Evolutionary conservation across 2,888 invertebrate genomes (phyloP).

Genomic region (Caenorhabditis sp.): DNA sequence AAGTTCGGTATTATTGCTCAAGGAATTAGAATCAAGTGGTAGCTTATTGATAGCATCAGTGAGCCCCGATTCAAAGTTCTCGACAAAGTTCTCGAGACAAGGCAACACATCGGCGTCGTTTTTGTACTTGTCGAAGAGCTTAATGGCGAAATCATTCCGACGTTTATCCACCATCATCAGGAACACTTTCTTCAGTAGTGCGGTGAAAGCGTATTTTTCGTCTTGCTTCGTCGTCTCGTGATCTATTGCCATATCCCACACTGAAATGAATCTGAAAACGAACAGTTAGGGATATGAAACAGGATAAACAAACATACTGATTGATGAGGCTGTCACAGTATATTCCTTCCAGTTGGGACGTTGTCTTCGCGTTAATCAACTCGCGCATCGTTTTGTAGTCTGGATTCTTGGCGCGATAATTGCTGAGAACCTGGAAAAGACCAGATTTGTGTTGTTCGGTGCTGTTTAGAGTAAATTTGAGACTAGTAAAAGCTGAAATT

Average conservation of each 20-base stretch:
- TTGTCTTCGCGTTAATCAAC: constrained; percentile 26
- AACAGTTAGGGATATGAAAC: background rate
- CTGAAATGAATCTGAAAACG: constrained; percentile 36
- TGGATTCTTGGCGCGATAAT: constrained; percentile 58
- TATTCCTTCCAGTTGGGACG: constrained; percentile 40
- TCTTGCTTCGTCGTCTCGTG: constrained; percentile 8
- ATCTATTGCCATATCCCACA: constrained; percentile 53
- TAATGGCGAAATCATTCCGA: constrained; percentile 34
- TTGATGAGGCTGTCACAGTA: constrained; percentile 39
- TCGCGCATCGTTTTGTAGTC: constrained; percentile 60
- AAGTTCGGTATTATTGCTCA: constrained; percentile 28
- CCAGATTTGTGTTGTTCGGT: constrained; percentile 25
- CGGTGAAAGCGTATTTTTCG: constrained; percentile 40
- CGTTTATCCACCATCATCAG: constrained; percentile 42
- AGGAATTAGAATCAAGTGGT: constrained; percentile 33
- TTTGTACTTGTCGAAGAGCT: constrained; percentile 43
- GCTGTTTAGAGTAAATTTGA: constrained; percentile 2
- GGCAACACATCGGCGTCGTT: constrained; percentile 34
- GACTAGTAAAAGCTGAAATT: constrained; percentile 42
- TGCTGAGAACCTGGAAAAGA: constrained; percentile 53
- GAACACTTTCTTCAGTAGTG: constrained; percentile 48
- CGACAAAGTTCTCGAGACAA: constrained; percentile 55
- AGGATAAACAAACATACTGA: constrained; percentile 22
- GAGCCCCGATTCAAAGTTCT: constrained; percentile 42
- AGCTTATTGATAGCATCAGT: constrained; percentile 43